Conservation (phyloP, 2,113 vertebrate species). For the Bufo gargarizans region DNA sequence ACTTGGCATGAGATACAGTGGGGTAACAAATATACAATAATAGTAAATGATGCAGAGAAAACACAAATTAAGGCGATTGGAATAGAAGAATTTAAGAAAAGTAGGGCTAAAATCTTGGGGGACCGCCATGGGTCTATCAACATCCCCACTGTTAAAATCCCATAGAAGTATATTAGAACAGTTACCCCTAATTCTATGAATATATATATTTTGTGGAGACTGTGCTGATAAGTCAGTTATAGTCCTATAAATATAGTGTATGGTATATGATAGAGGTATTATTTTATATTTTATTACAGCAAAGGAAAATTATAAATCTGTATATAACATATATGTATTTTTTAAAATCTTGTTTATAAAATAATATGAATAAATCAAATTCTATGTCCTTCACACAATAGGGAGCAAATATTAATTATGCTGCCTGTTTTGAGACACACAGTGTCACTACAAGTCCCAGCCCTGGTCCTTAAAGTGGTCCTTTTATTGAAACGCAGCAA, state of each 20-base stretch:
- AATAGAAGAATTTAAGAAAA: neutral
- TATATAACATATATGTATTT: neutral
- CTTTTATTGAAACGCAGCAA: neutral
- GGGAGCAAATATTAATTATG: neutral
- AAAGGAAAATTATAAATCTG: neutral
- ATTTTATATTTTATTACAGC: neutral
- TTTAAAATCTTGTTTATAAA: neutral
- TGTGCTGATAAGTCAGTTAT: neutral
- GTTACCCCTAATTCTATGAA: neutral
- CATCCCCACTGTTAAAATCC: neutral
- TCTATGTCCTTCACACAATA: neutral
- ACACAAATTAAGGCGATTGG: neutral
- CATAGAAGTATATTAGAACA: neutral
- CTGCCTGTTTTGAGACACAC: neutral
- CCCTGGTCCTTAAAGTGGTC: neutral
- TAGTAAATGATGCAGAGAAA: neutral
- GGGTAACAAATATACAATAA: neutral
- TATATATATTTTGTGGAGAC: neutral
- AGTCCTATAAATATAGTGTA: neutral
- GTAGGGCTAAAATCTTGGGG: neutral
- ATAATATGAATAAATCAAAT: neutral
- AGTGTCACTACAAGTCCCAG: neutral
- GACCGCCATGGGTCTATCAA: neutral
- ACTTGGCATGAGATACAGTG: neutral
- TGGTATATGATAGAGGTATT: neutral